These are phyloP conservation scores for Chrysomela aeneicollis DNA, from an alignment of 2,888 invertebrate genomes.

Conservation along the genomic window DNA sequence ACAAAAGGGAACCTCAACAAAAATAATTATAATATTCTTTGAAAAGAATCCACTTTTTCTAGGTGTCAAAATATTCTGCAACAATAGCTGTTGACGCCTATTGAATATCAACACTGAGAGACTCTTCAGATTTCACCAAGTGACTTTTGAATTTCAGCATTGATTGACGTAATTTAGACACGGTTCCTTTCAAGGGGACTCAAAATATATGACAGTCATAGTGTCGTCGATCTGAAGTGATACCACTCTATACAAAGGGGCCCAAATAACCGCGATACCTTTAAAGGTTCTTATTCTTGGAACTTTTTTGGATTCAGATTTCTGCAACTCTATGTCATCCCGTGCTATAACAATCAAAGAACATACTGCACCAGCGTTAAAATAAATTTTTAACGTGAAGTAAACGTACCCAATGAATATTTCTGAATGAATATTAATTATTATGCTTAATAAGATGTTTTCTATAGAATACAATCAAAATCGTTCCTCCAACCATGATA, in stretches of 20 bases:
- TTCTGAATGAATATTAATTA: no score
- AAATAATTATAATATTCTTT: conserved; percentile 34
- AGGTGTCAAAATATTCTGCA: conserved; percentile 47
- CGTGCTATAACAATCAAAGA: no score
- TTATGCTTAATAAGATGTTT: no score
- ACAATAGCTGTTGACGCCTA: conserved; percentile 44
- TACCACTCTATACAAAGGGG: not conserved
- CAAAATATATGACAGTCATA: conserved; percentile 31
- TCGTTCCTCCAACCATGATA: no score
- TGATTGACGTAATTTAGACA: conserved; percentile 45
- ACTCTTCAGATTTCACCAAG: conserved; percentile 44
- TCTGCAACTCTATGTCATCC: no score
- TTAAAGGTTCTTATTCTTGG: no score
- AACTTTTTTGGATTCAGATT: no score
- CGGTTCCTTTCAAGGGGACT: conserved; percentile 35
- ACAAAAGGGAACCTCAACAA: conserved; percentile 36
- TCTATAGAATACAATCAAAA: no score
- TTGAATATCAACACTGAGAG: conserved; percentile 37
- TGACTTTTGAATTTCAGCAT: conserved; percentile 48
- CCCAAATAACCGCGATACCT: not conserved
- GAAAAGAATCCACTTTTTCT: conserved; percentile 40
- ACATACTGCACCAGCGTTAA: no score
- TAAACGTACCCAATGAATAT: no score
- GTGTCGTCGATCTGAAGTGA: conserved; percentile 27
- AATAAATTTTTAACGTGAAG: no score